Evolutionary conservation across 2,888 invertebrate genomes (phyloP).

Genomic region (Apodemia duryi): DNA sequence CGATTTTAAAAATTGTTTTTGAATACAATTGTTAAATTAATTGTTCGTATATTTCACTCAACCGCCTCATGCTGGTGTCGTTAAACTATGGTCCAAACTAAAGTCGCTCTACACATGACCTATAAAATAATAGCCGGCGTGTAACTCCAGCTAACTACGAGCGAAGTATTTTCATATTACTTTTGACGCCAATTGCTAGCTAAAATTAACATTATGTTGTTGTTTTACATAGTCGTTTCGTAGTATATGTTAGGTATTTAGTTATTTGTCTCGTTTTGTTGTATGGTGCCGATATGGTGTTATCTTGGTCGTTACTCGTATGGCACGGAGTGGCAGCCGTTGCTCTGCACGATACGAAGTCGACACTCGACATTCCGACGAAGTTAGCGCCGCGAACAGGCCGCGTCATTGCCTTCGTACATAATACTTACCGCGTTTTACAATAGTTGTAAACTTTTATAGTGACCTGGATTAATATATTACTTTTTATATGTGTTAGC

Average conservation of each 20-base stretch:
- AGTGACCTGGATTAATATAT: conserved; percentile 36
- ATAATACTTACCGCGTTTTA: conserved; percentile 38
- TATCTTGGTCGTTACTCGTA: conserved; percentile 40
- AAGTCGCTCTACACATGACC: neutral
- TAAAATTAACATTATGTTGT: conserved; percentile 11
- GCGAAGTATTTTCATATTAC: neutral
- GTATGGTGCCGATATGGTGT: conserved; percentile 41
- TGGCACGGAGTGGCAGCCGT: conserved; percentile 35
- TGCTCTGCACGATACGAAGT: conserved; percentile 29
- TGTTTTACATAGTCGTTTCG: neutral
- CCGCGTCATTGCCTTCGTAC: conserved; percentile 43
- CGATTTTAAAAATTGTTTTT: neutral
- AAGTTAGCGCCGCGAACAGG: conserved; percentile 48
- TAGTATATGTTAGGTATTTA: conserved; percentile 4
- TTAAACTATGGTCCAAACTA: neutral
- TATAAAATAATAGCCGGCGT: neutral
- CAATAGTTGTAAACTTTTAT: conserved; percentile 46
- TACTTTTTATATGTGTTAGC: conserved; percentile 23
- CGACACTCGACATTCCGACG: conserved; percentile 49
- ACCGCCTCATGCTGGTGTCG: neutral
- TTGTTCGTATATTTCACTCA: neutral
- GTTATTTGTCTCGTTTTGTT: conserved; percentile 40
- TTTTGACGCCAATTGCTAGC: conserved; percentile 1
- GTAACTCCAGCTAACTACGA: neutral
- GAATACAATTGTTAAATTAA: neutral